phyloP scores from a whole-genome alignment of 2,888 invertebrate genomes.

The Flexamia atlantica region DNA sequence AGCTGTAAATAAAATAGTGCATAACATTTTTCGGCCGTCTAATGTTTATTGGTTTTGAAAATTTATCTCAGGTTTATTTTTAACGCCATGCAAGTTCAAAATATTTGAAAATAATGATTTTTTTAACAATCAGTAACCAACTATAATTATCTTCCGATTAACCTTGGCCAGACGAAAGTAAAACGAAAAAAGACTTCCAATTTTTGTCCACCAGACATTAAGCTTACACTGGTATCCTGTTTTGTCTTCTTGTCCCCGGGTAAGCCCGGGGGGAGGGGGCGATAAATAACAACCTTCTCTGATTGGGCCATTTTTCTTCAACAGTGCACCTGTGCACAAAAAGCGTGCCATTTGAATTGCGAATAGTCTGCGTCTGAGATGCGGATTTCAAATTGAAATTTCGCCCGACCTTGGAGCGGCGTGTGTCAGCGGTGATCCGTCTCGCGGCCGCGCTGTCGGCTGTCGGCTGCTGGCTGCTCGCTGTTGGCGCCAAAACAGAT shows the following conservation, averaged over 20 bases:
- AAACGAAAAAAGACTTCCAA: background rate
- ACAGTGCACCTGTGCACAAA: constrained; percentile 61
- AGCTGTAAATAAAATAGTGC: too few relatives aligned
- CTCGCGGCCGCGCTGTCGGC: background rate
- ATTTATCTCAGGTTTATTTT: too few relatives aligned
- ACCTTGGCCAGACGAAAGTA: too few relatives aligned
- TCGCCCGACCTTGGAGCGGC: constrained; percentile 36
- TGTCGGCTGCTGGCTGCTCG: too few relatives aligned
- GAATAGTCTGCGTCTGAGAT: constrained; percentile 46
- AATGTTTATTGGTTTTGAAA: too few relatives aligned
- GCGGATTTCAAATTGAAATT: constrained; percentile 56
- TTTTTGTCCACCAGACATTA: background rate
- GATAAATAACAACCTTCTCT: constrained; percentile 44
- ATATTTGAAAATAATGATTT: too few relatives aligned
- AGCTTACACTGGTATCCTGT: constrained; percentile 21
- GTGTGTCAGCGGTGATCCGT: background rate
- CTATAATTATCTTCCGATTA: too few relatives aligned
- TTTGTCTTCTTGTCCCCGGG: constrained; percentile 40
- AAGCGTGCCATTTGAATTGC: constrained; percentile 61
- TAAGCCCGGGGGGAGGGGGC: constrained; percentile 37
- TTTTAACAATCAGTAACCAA: too few relatives aligned
- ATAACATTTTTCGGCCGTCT: too few relatives aligned
- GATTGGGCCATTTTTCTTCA: constrained; percentile 56
- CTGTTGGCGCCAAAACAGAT: constrained; percentile 38
- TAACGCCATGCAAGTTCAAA: too few relatives aligned